phyloP scores from a whole-genome alignment of 2,888 invertebrate species.

The Dexiosoma caninum region DNA sequence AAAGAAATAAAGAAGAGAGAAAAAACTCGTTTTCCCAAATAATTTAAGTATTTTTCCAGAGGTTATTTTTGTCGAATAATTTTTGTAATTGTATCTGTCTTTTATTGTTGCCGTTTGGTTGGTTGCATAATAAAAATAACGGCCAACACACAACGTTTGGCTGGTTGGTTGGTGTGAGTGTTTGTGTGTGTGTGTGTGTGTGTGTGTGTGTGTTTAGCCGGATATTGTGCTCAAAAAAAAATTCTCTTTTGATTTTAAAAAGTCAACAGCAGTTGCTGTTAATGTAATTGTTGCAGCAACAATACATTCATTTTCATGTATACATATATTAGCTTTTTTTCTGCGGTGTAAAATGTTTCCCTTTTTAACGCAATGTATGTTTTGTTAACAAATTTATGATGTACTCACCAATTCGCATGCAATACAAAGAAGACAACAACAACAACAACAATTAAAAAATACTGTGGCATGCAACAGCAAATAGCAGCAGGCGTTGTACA shows the following conservation, averaged over 20 bases:
- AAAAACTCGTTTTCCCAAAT: not conserved
- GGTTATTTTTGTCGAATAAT: slow-evolving; percentile 23
- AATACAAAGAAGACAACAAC: not conserved
- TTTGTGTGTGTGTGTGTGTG: too few species aligned
- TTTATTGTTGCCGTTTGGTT: slow-evolving; percentile 49
- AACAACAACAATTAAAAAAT: not conserved
- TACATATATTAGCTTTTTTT: slow-evolving; percentile 50
- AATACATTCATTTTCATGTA: slow-evolving; percentile 28
- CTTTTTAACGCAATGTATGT: slow-evolving; percentile 53
- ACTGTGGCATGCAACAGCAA: not conserved
- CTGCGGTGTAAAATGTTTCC: slow-evolving; percentile 60
- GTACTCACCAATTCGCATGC: slow-evolving; percentile 30
- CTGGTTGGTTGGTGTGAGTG: not conserved
- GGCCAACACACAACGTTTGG: not conserved
- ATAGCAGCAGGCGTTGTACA: not conserved
- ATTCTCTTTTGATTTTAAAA: not conserved
- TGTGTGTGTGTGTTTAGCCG: slow-evolving; percentile 8
- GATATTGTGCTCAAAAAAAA: not conserved
- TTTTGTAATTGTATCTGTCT: slow-evolving; percentile 42
- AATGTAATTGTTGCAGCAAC: slow-evolving; percentile 60
- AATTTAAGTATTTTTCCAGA: slow-evolving; percentile 10
- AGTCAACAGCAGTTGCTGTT: slow-evolving; percentile 53
- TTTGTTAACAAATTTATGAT: slow-evolving; percentile 62
- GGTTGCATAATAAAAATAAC: not conserved
- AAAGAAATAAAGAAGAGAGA: too few species aligned